Base-by-base conservation (phyloP, 2,113 vertebrate genomes). In the Gavia stellata region DNA sequence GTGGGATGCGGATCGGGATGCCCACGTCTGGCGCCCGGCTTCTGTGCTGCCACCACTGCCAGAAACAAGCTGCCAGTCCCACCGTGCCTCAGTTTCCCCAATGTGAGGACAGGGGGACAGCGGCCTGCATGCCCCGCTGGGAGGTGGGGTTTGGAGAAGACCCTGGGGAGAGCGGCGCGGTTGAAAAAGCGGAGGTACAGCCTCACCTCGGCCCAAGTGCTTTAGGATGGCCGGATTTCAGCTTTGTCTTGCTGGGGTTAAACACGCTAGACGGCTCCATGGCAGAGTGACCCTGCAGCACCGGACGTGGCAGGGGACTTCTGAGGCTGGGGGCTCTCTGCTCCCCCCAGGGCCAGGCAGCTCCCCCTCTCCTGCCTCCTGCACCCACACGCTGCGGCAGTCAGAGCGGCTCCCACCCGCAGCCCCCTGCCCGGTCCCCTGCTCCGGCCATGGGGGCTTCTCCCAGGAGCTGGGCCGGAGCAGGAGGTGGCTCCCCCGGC, bases 1-100 rank as follows among this genome's bases (percentile, higher is more conserved):
- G 3, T 0, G 36, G 2, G 77, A 45, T 45, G 59, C 2, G 9
- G 13, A 52, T 20, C 0, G 3, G 55, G 47, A 73, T 71, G 68
- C 10, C 1, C 1, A 0, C 0, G 0, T 9, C 24, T 62, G 17
- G 31, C 53, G n/a, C 12, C 12, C 0, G 0, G 23, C 18, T 58
- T 36, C n/a, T 28, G 68, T 4, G 56, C 25, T 12, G 1, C 38
- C 25, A 18, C 7, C 3, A 2, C 16, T 17, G 36, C 31, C 38
- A 23, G 55, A 44, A 94, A 56, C 0, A 3, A 59, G 24, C 10
- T 33, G 58, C n/a, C 3, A 3, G 34, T 53, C 19, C n/a, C 7
- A 2, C 8, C 0, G 19, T 94, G 95, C 86, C 92, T 94, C 96
- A 92, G 83, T 63, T 96, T 92, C 94, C 95, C 94, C 4, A 3